phyloP scores from a whole-genome alignment of 2,113 vertebrate species.

The Halcyon senegalensis region DNA sequence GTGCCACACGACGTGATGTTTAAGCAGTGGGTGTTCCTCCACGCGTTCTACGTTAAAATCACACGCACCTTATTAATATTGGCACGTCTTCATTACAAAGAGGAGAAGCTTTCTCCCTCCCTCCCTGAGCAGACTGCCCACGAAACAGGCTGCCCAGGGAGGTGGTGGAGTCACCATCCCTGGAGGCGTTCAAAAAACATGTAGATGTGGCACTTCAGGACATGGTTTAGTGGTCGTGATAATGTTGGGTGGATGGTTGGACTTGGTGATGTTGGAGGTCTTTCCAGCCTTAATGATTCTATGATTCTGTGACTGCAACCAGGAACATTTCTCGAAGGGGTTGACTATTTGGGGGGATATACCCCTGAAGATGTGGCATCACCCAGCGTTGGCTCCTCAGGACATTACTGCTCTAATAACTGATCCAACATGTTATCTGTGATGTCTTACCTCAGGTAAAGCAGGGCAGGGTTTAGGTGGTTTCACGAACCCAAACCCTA shows the following conservation, averaged over 20 bases:
- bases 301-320: neutral
- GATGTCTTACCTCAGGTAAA: neutral
- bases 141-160: too few species aligned
- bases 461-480: neutral
- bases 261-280: too few species aligned
- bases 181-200: too few species aligned
- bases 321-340: neutral
- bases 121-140: neutral
- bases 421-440: fast-evolving
- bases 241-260: too few species aligned
- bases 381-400: neutral
- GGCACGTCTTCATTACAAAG: neutral
- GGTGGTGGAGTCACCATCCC: too few species aligned
- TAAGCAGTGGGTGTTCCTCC: neutral
- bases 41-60: neutral
- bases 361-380: neutral
- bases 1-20: neutral
- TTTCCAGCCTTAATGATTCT: too few species aligned
- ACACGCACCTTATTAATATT: neutral
- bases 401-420: neutral
- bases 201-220: too few species aligned
- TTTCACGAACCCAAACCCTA: neutral
- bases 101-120: neutral
- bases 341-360: neutral
- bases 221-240: too few species aligned